Percentiles rank a stretch among this genome's conserved stretches.
These are phyloP conservation scores for Ursus arctos DNA, from an alignment of 2,113 vertebrate genomes.

Conservation along the genomic window DNA sequence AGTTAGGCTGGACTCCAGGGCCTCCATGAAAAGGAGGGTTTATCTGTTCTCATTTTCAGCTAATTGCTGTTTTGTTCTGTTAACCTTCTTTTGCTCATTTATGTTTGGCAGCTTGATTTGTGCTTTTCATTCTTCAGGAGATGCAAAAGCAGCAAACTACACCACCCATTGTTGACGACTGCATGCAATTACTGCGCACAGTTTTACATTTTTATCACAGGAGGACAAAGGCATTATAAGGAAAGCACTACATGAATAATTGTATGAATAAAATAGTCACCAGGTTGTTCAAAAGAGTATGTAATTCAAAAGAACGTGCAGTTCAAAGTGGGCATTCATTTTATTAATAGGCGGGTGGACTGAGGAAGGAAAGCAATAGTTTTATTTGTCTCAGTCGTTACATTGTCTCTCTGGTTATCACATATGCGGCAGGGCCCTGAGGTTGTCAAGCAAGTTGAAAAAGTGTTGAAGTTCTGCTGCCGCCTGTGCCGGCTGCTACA, in stretches of 20 bases:
- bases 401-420: not conserved
- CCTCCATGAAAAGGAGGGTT: not conserved
- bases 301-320: constrained; percentile 45
- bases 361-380: not conserved
- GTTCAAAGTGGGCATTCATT: constrained; percentile 10
- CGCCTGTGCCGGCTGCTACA: not conserved
- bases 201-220: constrained; percentile 58
- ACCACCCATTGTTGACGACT: constrained; percentile 58
- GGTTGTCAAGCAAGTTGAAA: not conserved
- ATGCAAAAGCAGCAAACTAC: constrained; percentile 56
- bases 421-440: not conserved
- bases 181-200: constrained; percentile 3
- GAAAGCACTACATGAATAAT: constrained; percentile 41
- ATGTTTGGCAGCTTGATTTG: constrained; percentile 60
- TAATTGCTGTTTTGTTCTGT: constrained; percentile 67
- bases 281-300: constrained; percentile 20
- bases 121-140: constrained; percentile 64
- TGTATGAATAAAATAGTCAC: constrained; percentile 61
- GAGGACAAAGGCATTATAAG: constrained; percentile 2
- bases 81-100: constrained; percentile 60
- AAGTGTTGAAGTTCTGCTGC: not conserved
- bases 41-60: constrained; percentile 41
- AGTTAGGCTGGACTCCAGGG: not conserved
- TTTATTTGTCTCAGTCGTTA: not conserved
- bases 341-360: constrained; percentile 9